phyloP scores from a whole-genome alignment of 2,888 invertebrate species.

The Polymixis lichenea region DNA sequence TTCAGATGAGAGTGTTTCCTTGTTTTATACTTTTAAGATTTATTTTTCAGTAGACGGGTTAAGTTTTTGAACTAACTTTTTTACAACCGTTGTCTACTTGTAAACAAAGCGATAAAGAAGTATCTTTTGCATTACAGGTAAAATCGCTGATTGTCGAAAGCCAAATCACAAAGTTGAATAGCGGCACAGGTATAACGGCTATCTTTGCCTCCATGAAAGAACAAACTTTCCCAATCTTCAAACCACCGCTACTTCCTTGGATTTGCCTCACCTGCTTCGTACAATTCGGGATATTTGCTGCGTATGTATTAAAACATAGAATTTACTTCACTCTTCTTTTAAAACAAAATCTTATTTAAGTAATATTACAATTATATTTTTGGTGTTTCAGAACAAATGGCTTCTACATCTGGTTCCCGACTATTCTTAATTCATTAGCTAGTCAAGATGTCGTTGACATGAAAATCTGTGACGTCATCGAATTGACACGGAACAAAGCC shows the following conservation, averaged over 20 bases:
- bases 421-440: constrained; percentile 89
- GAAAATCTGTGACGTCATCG: constrained; percentile 85
- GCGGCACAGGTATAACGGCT: constrained; percentile 73
- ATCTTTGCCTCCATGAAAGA: constrained; percentile 88
- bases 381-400: constrained; percentile 86
- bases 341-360: neutral
- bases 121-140: constrained; percentile 72
- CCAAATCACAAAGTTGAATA: constrained; percentile 64
- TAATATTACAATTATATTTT: neutral
- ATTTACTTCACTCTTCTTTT: neutral
- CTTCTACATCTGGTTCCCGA: constrained; percentile 91
- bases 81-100: neutral
- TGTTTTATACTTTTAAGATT: too few relatives aligned
- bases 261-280: constrained; percentile 91
- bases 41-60: too few relatives aligned
- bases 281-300: constrained; percentile 92
- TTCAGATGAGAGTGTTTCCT: too few relatives aligned
- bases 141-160: constrained; percentile 76
- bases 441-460: constrained; percentile 79
- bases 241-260: constrained; percentile 88
- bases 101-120: constrained; percentile 7
- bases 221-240: constrained; percentile 91
- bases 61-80: too few relatives aligned
- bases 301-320: constrained; percentile 84
- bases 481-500: constrained; percentile 68